Conservation (phyloP, 1,140 invertebrate species). For the Aporrectodea caliginosa region DNA sequence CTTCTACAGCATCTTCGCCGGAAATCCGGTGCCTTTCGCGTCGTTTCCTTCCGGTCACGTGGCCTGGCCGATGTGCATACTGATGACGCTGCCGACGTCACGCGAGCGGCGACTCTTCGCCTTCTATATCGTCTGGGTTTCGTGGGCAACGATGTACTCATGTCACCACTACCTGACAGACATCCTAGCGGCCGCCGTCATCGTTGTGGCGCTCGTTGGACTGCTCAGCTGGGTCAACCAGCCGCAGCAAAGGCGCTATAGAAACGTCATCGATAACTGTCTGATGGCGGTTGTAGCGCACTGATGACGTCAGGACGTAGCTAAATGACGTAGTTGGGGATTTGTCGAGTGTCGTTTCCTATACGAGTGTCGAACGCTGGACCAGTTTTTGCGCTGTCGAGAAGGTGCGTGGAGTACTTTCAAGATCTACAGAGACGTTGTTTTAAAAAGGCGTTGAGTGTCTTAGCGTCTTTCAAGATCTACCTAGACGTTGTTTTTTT, state of each 20-base stretch:
- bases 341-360: too few relatives aligned
- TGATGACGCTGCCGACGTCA: background rate
- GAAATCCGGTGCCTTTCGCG: constrained; percentile 33
- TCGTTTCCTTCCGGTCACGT: constrained; percentile 35
- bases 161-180: constrained; percentile 34
- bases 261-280: background rate
- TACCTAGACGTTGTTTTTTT: too few relatives aligned
- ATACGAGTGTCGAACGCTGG: too few relatives aligned
- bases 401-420: too few relatives aligned
- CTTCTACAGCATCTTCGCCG: constrained; percentile 30
- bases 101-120: constrained; percentile 13
- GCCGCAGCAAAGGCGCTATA: background rate
- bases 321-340: too few relatives aligned
- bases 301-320: background rate
- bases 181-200: constrained; percentile 9
- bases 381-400: too few relatives aligned
- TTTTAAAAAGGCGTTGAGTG: too few relatives aligned
- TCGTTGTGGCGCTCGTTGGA: constrained; percentile 7
- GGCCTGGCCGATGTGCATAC: constrained; percentile 27
- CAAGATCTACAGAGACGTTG: too few relatives aligned
- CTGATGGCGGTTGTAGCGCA: background rate
- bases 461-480: too few relatives aligned
- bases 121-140: constrained; percentile 30
- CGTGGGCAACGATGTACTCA: constrained; percentile 33
- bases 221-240: background rate